Evolutionary conservation across 2,113 vertebrate genomes (phyloP).

Genomic region (Tachysurus fulvidraco): DNA sequence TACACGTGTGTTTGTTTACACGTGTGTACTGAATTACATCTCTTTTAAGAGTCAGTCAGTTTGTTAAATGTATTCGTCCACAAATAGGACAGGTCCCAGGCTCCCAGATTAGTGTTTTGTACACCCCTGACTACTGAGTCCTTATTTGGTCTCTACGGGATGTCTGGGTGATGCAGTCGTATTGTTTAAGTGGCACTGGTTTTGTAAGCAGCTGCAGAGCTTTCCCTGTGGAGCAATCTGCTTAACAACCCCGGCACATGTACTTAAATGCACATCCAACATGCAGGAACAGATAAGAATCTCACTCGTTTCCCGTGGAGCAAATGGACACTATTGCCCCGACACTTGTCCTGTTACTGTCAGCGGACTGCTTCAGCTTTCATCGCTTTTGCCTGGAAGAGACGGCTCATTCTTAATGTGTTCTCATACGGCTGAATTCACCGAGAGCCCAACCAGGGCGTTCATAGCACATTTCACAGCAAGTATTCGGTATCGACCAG

Average conservation of each 20-base stretch:
- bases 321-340: conserved; percentile 13
- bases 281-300: conserved; percentile 47
- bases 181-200: conserved; percentile 14
- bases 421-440: background rate
- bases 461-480: background rate
- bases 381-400: conserved; percentile 7
- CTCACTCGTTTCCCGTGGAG: conserved; percentile 38
- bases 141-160: conserved; percentile 5
- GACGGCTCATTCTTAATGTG: conserved; percentile 11
- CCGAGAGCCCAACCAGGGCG: background rate
- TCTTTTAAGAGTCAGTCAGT: background rate
- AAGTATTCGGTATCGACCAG: background rate
- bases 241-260: conserved; percentile 26
- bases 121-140: background rate
- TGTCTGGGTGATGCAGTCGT: background rate
- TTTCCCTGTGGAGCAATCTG: conserved; percentile 38
- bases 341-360: conserved; percentile 45
- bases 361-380: conserved; percentile 1
- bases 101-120: background rate
- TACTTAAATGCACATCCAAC: conserved; percentile 1
- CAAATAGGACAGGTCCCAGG: background rate
- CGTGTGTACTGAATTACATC: background rate
- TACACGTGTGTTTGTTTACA: background rate
- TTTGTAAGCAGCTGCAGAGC: background rate
- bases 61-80: background rate